phyloP scores from a whole-genome alignment of 2,113 vertebrate genomes.

The Marmota monax region DNA sequence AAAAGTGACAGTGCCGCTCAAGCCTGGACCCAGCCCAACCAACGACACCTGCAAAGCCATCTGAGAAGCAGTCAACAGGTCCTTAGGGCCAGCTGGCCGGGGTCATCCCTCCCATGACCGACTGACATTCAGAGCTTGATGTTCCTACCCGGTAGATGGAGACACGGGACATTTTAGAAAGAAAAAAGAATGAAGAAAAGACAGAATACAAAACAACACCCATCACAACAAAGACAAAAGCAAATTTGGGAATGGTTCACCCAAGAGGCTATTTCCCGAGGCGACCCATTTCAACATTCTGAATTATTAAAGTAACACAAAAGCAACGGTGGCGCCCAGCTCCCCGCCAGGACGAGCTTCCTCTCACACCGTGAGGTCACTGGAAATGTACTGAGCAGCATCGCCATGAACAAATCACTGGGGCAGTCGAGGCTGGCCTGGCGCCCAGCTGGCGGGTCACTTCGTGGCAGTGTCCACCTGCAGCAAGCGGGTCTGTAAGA shows the following conservation, averaged over 20 bases:
- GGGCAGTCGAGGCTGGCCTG: no score
- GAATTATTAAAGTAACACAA: not conserved
- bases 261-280: not conserved
- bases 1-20: no score
- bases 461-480: not conserved
- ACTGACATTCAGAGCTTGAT: not conserved
- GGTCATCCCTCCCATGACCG: not conserved
- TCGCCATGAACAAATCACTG: not conserved
- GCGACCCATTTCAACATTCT: not conserved
- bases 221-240: not conserved
- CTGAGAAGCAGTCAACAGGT: not conserved
- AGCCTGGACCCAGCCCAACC: not conserved
- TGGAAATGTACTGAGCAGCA: not conserved
- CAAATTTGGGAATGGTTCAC: not conserved
- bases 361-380: not conserved
- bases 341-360: not conserved
- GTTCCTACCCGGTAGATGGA: not conserved
- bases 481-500: not conserved
- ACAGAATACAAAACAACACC: not conserved
- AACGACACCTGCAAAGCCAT: not conserved
- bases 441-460: not conserved
- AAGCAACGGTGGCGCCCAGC: not conserved
- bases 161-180: not conserved
- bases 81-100: no score
- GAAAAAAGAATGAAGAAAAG: not conserved